These are phyloP conservation scores for Serripes groenlandicus DNA, from an alignment of 2,888 invertebrate species.

Conservation along the genomic window DNA sequence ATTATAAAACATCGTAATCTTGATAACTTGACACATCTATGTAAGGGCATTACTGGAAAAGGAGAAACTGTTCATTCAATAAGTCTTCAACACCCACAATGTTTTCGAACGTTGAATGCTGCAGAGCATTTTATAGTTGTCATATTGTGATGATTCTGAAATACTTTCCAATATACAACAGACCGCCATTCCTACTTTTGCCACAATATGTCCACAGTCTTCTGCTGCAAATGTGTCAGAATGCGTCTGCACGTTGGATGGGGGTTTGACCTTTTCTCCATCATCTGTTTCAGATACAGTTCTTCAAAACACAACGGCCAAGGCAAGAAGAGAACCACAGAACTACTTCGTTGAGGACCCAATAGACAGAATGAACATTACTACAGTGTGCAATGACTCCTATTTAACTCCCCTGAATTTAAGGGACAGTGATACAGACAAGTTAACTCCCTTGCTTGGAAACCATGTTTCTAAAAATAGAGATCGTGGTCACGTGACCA, in stretches of 20 bases:
- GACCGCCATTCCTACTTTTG: no score
- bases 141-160: no score
- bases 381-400: slow-evolving; percentile 54
- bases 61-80: not conserved
- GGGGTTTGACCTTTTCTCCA: no score
- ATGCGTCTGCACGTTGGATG: no score
- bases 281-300: not conserved
- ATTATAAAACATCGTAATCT: no score
- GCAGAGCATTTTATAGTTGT: no score
- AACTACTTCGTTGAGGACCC: not conserved
- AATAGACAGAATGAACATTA: slow-evolving; percentile 35
- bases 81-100: no score
- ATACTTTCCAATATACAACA: no score
- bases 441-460: slow-evolving; percentile 12
- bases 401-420: slow-evolving; percentile 42
- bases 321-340: not conserved
- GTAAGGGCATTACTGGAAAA: not conserved
- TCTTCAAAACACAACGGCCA: not conserved
- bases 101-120: no score
- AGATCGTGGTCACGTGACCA: not conserved
- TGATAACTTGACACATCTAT: no score
- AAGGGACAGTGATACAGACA: slow-evolving; percentile 5
- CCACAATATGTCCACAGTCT: no score
- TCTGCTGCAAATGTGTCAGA: no score
- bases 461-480: not conserved